Evolutionary conservation across 2,797 vertebrate genomes (phyloP).

Genomic region (Mormyrops boulengeri): DNA sequence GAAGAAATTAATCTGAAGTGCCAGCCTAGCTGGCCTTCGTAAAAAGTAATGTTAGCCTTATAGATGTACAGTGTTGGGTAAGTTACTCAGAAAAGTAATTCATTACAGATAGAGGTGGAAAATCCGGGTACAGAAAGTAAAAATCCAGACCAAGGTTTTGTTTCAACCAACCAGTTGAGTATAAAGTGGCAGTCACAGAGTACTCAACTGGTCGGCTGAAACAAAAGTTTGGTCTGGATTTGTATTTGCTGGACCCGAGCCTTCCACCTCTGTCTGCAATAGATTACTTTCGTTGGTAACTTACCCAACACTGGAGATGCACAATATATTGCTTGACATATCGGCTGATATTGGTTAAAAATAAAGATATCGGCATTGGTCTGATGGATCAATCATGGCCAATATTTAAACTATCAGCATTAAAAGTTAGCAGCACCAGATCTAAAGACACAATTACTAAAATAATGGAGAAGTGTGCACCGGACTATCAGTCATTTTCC

Average conservation of each 20-base stretch:
- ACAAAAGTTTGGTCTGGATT: not conserved
- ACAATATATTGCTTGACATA: not conserved
- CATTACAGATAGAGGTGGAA: not conserved
- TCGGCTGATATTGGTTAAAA: not conserved
- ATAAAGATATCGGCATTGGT: not conserved
- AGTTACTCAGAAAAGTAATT: not conserved
- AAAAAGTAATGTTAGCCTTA: not conserved
- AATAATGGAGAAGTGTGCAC: not conserved
- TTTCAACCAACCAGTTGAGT: not conserved
- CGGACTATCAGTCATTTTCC: not conserved
- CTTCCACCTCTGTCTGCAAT: not conserved
- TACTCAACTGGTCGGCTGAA: not conserved
- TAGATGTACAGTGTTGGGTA: not conserved
- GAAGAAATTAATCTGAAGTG: not conserved
- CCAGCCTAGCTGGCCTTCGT: not conserved
- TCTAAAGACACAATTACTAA: not conserved
- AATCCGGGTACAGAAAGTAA: not conserved
- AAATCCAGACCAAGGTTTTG: not conserved
- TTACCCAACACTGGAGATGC: not conserved
- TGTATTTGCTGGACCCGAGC: not conserved
- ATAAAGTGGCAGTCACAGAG: not conserved
- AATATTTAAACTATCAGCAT: not conserved
- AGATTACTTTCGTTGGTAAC: not conserved
- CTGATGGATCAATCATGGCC: not conserved
- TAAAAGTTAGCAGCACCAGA: not conserved